A percentile compares a stretch with the other conserved stretches of the same genome.
These are phyloP conservation scores for Allolobophora icterica DNA, from an alignment of 2,888 invertebrate species.

Conservation along the genomic window DNA sequence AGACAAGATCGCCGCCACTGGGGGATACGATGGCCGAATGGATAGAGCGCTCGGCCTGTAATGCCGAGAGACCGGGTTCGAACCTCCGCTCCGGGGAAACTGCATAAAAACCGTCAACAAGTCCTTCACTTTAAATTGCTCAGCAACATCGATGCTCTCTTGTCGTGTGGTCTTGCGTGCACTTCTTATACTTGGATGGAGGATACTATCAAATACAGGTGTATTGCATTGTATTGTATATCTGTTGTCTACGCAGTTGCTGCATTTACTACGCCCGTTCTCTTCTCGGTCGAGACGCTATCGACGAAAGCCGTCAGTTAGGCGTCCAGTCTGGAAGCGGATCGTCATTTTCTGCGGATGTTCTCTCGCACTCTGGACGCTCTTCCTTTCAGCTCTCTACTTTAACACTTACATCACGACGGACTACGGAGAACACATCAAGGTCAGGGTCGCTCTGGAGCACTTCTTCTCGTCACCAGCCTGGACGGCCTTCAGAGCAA, in stretches of 20 bases:
- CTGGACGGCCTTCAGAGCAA: slow-evolving; percentile 77
- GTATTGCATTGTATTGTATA: too few relatives aligned
- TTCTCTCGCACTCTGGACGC: slow-evolving; percentile 64
- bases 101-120: too few relatives aligned
- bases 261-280: not conserved
- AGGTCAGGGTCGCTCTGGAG: slow-evolving; percentile 83
- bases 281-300: not conserved
- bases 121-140: too few relatives aligned
- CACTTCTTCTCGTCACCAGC: slow-evolving; percentile 80
- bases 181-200: too few relatives aligned
- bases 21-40: too few relatives aligned
- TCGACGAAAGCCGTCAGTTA: not conserved
- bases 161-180: too few relatives aligned
- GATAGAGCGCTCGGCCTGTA: too few relatives aligned
- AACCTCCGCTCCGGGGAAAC: too few relatives aligned
- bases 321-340: not conserved
- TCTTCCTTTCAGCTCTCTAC: slow-evolving; percentile 76
- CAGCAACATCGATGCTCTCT: too few relatives aligned
- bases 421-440: slow-evolving; percentile 79
- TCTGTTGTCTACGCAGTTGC: not conserved
- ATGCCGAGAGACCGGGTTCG: too few relatives aligned
- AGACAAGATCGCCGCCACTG: too few relatives aligned
- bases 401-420: slow-evolving; percentile 74
- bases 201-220: too few relatives aligned
- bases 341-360: not conserved